These are phyloP conservation scores for Hucho hucho DNA, from an alignment of 2,113 vertebrate species.

Conservation along the genomic window DNA sequence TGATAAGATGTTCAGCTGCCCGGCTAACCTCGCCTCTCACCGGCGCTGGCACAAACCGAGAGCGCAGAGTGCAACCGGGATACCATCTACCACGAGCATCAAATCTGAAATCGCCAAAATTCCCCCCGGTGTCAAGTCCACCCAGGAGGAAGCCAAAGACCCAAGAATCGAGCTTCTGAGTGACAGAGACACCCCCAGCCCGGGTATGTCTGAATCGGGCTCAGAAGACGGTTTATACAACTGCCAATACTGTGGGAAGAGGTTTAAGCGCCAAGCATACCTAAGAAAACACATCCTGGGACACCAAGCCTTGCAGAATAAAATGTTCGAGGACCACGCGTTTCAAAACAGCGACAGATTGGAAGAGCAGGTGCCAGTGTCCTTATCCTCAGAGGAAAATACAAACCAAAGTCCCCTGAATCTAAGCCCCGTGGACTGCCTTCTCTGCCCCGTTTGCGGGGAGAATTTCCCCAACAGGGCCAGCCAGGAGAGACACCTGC, in stretches of 20 bases:
- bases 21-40: slow-evolving; percentile 94
- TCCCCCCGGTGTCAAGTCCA: slow-evolving; percentile 60
- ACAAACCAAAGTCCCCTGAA: slow-evolving; percentile 79
- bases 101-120: slow-evolving; percentile 71
- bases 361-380: slow-evolving; percentile 61
- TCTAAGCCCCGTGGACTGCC: slow-evolving; percentile 81
- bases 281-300: slow-evolving; percentile 92
- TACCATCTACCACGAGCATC: slow-evolving; percentile 57
- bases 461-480: slow-evolving; percentile 89
- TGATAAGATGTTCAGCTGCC: slow-evolving; percentile 96
- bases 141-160: slow-evolving; percentile 74
- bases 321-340: slow-evolving; percentile 72
- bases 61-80: slow-evolving; percentile 56
- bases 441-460: slow-evolving; percentile 92
- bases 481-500: slow-evolving; percentile 94
- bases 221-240: slow-evolving; percentile 89
- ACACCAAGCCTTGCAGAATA: slow-evolving; percentile 80
- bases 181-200: slow-evolving; percentile 92
- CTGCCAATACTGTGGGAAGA: slow-evolving; percentile 90
- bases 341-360: slow-evolving; percentile 59
- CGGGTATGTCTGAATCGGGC: slow-evolving; percentile 84
- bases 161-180: slow-evolving; percentile 62
- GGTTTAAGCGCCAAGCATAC: slow-evolving; percentile 93
- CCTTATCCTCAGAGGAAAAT: slow-evolving; percentile 69
- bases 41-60: slow-evolving; percentile 97